Evolutionary conservation across 1,140 invertebrate species (phyloP).

Genomic region (Drosophila nigromelanica): DNA sequence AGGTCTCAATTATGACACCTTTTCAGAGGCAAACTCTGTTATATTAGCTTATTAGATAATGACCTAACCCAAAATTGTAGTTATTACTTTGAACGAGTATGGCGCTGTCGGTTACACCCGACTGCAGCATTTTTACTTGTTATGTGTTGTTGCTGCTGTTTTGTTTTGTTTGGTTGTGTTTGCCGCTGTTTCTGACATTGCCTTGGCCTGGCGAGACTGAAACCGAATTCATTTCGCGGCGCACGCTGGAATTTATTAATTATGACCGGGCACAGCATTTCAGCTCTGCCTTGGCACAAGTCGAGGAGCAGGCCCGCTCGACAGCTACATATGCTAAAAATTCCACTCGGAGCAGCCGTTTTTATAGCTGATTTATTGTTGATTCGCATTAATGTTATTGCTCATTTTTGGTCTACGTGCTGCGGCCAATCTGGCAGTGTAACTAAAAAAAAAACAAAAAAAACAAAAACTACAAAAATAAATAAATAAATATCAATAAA

Average conservation of each 20-base stretch:
- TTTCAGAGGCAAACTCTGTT: too few relatives aligned
- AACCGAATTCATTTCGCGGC: slow-evolving; percentile 55
- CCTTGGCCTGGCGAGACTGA: slow-evolving; percentile 44
- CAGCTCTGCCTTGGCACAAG: slow-evolving; percentile 31
- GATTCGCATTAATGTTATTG: slow-evolving; percentile 72
- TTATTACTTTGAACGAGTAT: neutral
- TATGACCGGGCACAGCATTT: slow-evolving; percentile 58
- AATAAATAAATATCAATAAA: slow-evolving; percentile 8
- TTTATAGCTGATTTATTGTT: slow-evolving; percentile 76
- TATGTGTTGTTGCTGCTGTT: slow-evolving; percentile 33
- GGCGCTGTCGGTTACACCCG: too few relatives aligned
- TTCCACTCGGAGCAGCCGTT: slow-evolving; percentile 64
- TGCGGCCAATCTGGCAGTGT: slow-evolving; percentile 29
- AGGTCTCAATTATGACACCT: too few relatives aligned
- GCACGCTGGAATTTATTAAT: slow-evolving; percentile 82
- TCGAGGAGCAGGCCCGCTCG: slow-evolving; percentile 4
- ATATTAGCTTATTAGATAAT: too few relatives aligned
- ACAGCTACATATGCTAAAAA: slow-evolving; percentile 63
- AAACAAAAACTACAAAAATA: neutral
- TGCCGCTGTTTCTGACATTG: slow-evolving; percentile 38
- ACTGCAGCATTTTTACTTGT: too few relatives aligned
- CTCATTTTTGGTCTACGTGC: slow-evolving; percentile 68
- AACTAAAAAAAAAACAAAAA: slow-evolving; percentile 35
- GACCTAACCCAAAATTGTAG: too few relatives aligned
- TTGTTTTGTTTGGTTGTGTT: slow-evolving; percentile 50